These are phyloP conservation scores for Papilio dardanus DNA, from an alignment of 1,140 invertebrate genomes.

Conservation along the genomic window DNA sequence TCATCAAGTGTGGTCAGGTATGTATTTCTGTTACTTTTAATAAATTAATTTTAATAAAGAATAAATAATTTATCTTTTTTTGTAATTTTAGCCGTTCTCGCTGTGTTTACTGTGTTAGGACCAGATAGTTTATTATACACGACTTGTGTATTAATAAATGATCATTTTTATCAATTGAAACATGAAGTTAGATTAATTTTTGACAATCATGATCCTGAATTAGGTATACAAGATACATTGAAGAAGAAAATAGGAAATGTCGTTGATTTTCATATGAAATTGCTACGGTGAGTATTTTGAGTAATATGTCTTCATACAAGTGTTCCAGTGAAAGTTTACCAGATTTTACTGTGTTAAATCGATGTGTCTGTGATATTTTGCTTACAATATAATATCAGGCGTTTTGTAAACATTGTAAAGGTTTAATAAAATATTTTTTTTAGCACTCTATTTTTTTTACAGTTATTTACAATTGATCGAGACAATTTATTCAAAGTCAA, in stretches of 20 bases:
- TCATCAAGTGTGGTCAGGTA: constrained; percentile 30
- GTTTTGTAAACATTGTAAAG: background rate
- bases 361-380: background rate
- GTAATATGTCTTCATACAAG: too few relatives aligned
- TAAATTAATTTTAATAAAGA: too few relatives aligned
- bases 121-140: constrained; percentile 19
- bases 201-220: background rate
- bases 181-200: constrained; percentile 12
- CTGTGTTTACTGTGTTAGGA: constrained; percentile 20
- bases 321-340: too few relatives aligned
- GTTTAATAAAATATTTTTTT: background rate
- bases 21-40: background rate
- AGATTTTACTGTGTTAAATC: too few relatives aligned
- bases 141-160: constrained; percentile 21
- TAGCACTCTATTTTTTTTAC: constrained; percentile 41
- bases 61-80: too few relatives aligned
- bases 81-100: constrained; percentile 16
- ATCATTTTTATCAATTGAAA: constrained; percentile 27
- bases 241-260: background rate
- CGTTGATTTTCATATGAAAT: background rate
- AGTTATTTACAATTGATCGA: constrained; percentile 58
- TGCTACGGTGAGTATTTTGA: background rate
- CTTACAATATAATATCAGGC: background rate
- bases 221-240: background rate
- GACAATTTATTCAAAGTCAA: constrained; percentile 50